phyloP scores from a whole-genome alignment of 35 echinoderm and acorn worm genomes.

The Stichopus chloronotus region DNA sequence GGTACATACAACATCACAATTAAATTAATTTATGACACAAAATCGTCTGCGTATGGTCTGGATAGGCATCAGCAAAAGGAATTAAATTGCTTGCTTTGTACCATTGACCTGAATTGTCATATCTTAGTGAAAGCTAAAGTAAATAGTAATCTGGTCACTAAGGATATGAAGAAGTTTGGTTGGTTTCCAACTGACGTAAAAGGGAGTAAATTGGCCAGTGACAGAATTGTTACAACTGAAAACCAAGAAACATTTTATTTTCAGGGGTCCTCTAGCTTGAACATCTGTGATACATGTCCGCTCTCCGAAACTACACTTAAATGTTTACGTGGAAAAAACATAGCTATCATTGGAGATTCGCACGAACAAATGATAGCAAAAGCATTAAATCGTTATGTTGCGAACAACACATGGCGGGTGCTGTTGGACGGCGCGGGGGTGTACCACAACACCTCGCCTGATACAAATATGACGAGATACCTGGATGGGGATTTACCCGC shows the following conservation, averaged over 20 bases:
- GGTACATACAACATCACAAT: slow-evolving; percentile 15
- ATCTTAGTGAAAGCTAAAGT: not conserved
- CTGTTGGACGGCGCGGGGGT: not conserved
- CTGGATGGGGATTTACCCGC: not conserved
- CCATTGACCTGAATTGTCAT: not conserved
- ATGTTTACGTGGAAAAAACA: slow-evolving; percentile 5
- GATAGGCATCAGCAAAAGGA: slow-evolving; percentile 31
- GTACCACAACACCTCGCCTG: slow-evolving; percentile 11
- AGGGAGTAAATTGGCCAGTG: not conserved
- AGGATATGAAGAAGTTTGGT: not conserved
- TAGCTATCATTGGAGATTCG: slow-evolving; percentile 16
- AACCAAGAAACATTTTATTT: not conserved
- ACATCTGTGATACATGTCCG: not conserved
- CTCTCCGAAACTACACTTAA: not conserved
- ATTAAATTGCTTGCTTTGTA: not conserved
- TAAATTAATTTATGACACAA: not conserved
- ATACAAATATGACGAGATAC: not conserved
- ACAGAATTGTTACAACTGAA: not conserved
- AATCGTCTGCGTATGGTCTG: slow-evolving; percentile 25
- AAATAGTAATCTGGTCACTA: not conserved
- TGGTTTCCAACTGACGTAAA: not conserved
- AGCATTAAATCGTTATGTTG: not conserved
- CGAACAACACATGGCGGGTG: not conserved
- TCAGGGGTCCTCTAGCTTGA: not conserved
- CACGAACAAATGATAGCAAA: slow-evolving; percentile 14